phyloP scores from a whole-genome alignment of 1,140 invertebrate genomes.

The Diploscapter pachys region DNA sequence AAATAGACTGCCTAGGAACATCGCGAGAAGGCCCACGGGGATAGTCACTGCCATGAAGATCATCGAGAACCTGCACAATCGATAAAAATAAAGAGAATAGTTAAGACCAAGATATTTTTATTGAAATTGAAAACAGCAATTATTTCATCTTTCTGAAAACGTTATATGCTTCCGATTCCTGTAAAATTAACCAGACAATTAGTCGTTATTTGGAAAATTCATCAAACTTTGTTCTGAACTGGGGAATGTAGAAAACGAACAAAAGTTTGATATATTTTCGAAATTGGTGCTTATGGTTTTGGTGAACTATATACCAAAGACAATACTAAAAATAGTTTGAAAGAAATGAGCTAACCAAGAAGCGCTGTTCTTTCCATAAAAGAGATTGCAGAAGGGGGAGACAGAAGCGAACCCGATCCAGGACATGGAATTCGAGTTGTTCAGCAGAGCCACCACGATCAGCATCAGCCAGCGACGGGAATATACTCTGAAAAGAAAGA shows the following conservation, averaged over 20 bases:
- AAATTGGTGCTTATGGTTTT: no score
- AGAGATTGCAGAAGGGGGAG: slow-evolving; percentile 32
- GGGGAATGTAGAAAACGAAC: no score
- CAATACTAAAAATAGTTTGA: no score
- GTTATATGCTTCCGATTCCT: no score
- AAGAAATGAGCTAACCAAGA: slow-evolving; percentile 12
- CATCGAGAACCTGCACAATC: slow-evolving; percentile 35
- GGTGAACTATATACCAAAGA: no score
- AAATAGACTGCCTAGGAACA: slow-evolving; percentile 39
- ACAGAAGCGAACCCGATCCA: slow-evolving; percentile 42
- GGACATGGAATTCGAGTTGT: slow-evolving; percentile 41
- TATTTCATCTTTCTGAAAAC: no score
- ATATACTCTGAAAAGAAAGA: slow-evolving; percentile 23
- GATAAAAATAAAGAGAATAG: neutral
- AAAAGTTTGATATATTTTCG: no score
- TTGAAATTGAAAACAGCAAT: no score
- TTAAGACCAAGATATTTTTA: no score
- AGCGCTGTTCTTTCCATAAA: slow-evolving; percentile 34
- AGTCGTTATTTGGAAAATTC: no score
- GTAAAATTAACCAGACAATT: no score
- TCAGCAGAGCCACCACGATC: slow-evolving; percentile 38
- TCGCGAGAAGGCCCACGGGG: slow-evolving; percentile 37
- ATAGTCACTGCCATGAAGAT: slow-evolving; percentile 42
- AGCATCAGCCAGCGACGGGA: slow-evolving; percentile 33
- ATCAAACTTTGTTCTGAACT: no score